phyloP scores from a whole-genome alignment of 2,888 invertebrate species.

The Iphiclides podalirius region DNA sequence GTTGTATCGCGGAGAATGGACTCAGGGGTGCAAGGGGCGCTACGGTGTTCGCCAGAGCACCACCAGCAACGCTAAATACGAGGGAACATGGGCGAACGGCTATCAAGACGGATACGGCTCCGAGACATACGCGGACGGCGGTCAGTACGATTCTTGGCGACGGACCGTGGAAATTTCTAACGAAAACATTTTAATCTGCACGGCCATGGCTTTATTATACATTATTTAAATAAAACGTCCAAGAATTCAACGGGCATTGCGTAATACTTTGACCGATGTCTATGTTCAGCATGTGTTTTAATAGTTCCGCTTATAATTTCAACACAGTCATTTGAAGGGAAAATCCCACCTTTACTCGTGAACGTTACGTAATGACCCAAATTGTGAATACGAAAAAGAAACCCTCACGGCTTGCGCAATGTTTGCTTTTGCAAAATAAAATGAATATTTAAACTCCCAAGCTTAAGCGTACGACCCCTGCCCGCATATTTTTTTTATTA shows the following conservation, averaged over 20 bases:
- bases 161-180: slow-evolving; percentile 56
- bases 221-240: slow-evolving; percentile 23
- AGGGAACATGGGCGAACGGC: slow-evolving; percentile 99
- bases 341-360: slow-evolving; percentile 31
- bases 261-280: slow-evolving; percentile 9
- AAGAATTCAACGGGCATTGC: slow-evolving; percentile 9
- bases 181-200: slow-evolving; percentile 62
- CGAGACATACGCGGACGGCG: slow-evolving; percentile 99
- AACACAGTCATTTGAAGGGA: slow-evolving; percentile 1
- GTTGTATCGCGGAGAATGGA: slow-evolving; percentile 99
- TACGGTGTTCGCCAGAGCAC: slow-evolving; percentile 98
- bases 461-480: slow-evolving; percentile 5
- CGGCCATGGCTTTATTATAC: slow-evolving; percentile 57
- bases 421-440: slow-evolving; percentile 45
- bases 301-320: not conserved
- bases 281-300: not conserved
- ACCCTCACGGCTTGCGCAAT: slow-evolving; percentile 47
- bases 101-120: slow-evolving; percentile 99
- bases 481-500: not conserved
- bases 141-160: slow-evolving; percentile 82
- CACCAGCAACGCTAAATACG: slow-evolving; percentile 96
- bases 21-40: slow-evolving; percentile 98
- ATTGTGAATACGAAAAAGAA: slow-evolving; percentile 54
- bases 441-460: slow-evolving; percentile 21
- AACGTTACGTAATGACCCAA: slow-evolving; percentile 54